A percentile compares a stretch with the other conserved stretches of the same genome.
Evolutionary conservation across 92 coral and sea anemone genomes (phyloP).

Genomic region (Zoanthus sociatus): DNA sequence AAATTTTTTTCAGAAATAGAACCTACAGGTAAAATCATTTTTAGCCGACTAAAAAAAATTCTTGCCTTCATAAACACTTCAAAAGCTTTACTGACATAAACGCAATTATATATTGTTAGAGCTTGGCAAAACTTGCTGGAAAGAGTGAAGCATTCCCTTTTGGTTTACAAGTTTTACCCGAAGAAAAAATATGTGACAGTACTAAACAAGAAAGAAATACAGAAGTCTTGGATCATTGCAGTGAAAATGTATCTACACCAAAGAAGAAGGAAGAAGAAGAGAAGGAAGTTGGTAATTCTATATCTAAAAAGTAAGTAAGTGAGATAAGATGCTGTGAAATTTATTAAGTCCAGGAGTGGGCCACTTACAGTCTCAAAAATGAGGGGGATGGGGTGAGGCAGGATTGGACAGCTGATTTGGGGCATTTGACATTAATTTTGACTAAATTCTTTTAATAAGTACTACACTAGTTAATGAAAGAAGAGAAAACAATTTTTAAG

Average conservation of each 20-base stretch:
- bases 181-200: neutral
- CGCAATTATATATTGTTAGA: neutral
- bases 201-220: neutral
- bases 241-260: neutral
- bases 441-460: too few relatives aligned
- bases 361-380: neutral
- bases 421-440: too few relatives aligned
- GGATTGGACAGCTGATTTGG: too few relatives aligned
- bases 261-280: neutral
- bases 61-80: too few relatives aligned
- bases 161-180: slow-evolving; percentile 14
- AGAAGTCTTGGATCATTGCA: neutral
- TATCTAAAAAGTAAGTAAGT: neutral
- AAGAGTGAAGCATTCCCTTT: slow-evolving; percentile 12
- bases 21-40: too few relatives aligned
- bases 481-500: too few relatives aligned
- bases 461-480: too few relatives aligned
- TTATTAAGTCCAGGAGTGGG: neutral
- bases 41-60: too few relatives aligned
- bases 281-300: neutral
- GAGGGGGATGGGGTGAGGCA: neutral
- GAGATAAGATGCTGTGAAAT: neutral
- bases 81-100: too few relatives aligned
- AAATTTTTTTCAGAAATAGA: too few relatives aligned
- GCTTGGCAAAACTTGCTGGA: slow-evolving; percentile 31